These are phyloP conservation scores for Eolophus roseicapilla DNA, from an alignment of 2,113 vertebrate species.

Conservation along the genomic window DNA sequence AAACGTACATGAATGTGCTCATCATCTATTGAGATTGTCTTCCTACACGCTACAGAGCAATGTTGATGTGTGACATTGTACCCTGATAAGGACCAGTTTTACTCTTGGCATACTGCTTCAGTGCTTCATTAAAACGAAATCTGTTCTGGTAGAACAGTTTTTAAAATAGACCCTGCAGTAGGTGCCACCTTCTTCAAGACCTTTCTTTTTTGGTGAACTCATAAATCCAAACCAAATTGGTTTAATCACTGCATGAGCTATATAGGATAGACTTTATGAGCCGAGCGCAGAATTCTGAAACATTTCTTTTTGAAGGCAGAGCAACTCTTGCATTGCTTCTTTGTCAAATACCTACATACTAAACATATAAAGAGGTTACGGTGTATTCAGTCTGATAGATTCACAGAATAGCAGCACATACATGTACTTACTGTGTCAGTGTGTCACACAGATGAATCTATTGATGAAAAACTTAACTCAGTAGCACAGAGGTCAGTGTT, in stretches of 20 bases:
- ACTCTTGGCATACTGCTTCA: neutral
- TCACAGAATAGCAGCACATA: neutral
- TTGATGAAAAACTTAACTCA: neutral
- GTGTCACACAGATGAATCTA: neutral
- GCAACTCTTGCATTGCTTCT: neutral
- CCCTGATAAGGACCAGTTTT: neutral
- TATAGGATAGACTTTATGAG: neutral
- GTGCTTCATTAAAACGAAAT: neutral
- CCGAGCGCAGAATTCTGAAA: neutral
- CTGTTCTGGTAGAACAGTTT: neutral
- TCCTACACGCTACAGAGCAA: neutral
- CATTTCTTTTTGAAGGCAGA: neutral
- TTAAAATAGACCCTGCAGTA: neutral
- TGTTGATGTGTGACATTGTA: neutral
- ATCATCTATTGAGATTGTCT: neutral
- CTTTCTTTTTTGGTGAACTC: neutral
- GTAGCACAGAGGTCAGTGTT: neutral
- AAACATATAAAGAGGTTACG: neutral
- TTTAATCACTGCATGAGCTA: neutral
- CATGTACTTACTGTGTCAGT: fast-evolving
- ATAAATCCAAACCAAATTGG: neutral
- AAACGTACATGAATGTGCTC: neutral
- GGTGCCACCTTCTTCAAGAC: neutral
- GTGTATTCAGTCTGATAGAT: neutral
- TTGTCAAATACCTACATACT: neutral